A percentile compares a stretch with the other conserved stretches of the same genome.
phyloP scores from a whole-genome alignment of 2,797 vertebrate genomes.

The Peromyscus nudipes region DNA sequence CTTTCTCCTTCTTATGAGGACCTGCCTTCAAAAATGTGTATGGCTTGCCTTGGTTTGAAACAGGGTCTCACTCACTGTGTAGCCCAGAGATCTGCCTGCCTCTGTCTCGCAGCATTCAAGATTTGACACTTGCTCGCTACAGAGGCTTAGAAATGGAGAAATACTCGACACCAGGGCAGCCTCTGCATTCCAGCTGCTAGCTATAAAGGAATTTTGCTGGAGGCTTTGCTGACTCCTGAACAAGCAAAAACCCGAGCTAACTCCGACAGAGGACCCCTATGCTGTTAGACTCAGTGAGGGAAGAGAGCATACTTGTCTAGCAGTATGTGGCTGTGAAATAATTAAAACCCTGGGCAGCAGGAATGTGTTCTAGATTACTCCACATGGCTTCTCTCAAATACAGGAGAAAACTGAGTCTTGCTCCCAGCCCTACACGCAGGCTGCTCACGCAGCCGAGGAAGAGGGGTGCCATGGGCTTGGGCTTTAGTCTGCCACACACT shows the following conservation, averaged over 20 bases:
- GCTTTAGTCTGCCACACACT: neutral
- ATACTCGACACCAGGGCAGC: neutral
- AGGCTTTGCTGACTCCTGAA: conserved; percentile 51
- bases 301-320: conserved; percentile 56
- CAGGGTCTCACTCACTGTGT: neutral
- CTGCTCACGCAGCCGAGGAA: neutral
- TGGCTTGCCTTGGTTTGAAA: neutral
- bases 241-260: conserved; percentile 55
- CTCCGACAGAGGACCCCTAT: neutral
- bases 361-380: conserved; percentile 27
- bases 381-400: conserved; percentile 18
- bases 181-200: neutral
- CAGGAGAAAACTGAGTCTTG: neutral
- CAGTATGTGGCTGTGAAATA: conserved; percentile 36
- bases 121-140: neutral
- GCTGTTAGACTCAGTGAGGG: conserved; percentile 9
- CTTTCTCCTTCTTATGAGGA: neutral
- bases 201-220: conserved; percentile 29
- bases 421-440: neutral
- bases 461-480: neutral
- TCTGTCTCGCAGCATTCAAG: neutral
- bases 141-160: neutral
- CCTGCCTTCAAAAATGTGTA: neutral
- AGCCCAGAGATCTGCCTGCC: neutral
- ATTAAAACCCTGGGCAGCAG: conserved; percentile 46